Evolutionary conservation across 2,888 invertebrate species (phyloP).

Genomic region (Ernsta delagoae): DNA sequence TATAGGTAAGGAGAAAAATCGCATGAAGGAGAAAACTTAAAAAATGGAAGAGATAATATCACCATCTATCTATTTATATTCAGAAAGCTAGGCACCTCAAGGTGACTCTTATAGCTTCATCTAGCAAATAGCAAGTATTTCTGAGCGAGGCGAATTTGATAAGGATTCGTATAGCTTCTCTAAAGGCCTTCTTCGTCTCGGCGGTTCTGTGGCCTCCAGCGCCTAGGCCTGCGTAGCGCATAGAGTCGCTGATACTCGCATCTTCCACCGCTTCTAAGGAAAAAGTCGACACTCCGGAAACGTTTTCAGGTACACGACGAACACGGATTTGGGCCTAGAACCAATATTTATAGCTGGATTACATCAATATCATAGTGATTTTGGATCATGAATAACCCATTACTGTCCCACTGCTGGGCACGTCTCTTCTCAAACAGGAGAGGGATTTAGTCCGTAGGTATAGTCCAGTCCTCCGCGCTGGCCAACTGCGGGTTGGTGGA

Average conservation of each 20-base stretch:
- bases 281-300: constrained; percentile 73
- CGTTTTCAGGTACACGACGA: constrained; percentile 67
- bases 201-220: constrained; percentile 74
- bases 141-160: constrained; percentile 81
- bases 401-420: too few species aligned
- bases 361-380: too few species aligned
- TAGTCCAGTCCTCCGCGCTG: too few species aligned
- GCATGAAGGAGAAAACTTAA: too few species aligned
- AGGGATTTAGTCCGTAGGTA: too few species aligned
- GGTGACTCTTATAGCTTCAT: constrained; percentile 68
- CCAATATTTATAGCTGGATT: too few species aligned
- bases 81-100: constrained; percentile 60
- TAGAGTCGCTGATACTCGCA: constrained; percentile 58
- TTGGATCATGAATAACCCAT: too few species aligned
- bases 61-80: too few species aligned
- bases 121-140: constrained; percentile 68
- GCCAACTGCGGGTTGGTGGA: too few species aligned
- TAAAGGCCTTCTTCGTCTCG: constrained; percentile 74
- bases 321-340: constrained; percentile 80
- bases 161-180: constrained; percentile 66
- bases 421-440: too few species aligned
- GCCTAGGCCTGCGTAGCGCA: constrained; percentile 71
- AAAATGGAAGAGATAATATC: too few species aligned
- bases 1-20: too few species aligned
- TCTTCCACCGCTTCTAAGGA: constrained; percentile 70